phyloP scores from a whole-genome alignment of 2,797 vertebrate species.

The Syncerus caffer region DNA sequence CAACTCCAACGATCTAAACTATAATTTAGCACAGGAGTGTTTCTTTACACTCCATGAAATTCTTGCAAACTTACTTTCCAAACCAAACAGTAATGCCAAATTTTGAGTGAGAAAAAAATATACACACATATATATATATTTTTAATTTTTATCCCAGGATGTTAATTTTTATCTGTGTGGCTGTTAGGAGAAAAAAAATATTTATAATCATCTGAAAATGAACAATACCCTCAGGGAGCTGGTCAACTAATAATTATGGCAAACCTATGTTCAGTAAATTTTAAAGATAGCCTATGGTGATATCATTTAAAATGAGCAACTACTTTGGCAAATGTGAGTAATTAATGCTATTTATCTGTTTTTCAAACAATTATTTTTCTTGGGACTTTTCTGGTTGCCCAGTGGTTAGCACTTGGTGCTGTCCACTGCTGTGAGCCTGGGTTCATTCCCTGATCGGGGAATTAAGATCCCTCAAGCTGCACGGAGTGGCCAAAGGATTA shows the following conservation, averaged over 20 bases:
- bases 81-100: not conserved
- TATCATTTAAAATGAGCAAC: not conserved
- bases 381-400: not conserved
- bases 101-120: not conserved
- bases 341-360: not conserved
- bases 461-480: not conserved
- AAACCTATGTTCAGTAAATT: not conserved
- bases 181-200: not conserved
- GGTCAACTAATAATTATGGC: not conserved
- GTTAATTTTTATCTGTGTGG: not conserved
- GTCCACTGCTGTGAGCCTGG: not conserved
- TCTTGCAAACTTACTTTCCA: not conserved
- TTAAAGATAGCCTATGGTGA: not conserved
- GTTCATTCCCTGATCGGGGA: not conserved
- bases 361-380: not conserved
- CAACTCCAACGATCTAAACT: not conserved
- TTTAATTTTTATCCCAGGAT: not conserved
- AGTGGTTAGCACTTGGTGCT: not conserved
- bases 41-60: not conserved
- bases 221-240: not conserved
- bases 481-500: not conserved
- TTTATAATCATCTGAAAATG: not conserved
- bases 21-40: not conserved
- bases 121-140: not conserved
- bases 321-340: slow-evolving; percentile 1